These are phyloP conservation scores for Teinopalpus imperialis DNA, from an alignment of 2,888 invertebrate species.

Conservation along the genomic window DNA sequence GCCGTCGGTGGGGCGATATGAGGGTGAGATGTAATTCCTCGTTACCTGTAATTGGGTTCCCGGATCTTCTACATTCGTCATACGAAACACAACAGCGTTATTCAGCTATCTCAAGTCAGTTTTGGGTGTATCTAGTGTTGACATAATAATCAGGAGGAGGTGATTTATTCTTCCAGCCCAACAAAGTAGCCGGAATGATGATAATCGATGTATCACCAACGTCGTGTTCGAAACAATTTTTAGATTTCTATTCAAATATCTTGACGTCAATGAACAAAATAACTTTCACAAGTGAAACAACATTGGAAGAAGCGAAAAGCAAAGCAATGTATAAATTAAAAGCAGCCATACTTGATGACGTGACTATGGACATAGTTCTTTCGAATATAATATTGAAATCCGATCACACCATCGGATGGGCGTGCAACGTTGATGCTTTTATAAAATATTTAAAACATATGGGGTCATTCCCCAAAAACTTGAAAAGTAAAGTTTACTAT, in stretches of 20 bases:
- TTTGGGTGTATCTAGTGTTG: no score
- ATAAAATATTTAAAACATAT: constrained; percentile 83
- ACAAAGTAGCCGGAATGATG: constrained; percentile 82
- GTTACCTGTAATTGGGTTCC: no score
- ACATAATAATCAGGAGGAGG: no score
- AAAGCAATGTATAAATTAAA: constrained; percentile 46
- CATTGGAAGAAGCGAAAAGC: constrained; percentile 42
- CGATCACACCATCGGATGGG: constrained; percentile 82
- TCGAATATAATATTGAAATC: constrained; percentile 74
- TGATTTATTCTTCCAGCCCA: constrained; percentile 66
- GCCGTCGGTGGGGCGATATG: no score
- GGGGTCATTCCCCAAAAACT: constrained; percentile 80
- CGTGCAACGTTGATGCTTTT: constrained; percentile 88
- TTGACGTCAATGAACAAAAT: constrained; percentile 72
- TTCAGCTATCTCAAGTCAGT: no score
- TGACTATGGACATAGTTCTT: constrained; percentile 77
- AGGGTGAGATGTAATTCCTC: no score
- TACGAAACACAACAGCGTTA: no score
- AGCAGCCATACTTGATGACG: constrained; percentile 67
- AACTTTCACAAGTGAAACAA: constrained; percentile 45
- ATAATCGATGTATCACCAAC: constrained; percentile 86
- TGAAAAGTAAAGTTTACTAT: constrained; percentile 55
- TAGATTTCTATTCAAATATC: constrained; percentile 81
- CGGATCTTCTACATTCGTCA: no score
- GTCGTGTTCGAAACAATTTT: constrained; percentile 70